Percentiles rank a stretch among this genome's conserved stretches.
These are phyloP conservation scores for Acanthopagrus latus DNA, from an alignment of 2,797 vertebrate genomes.

Conservation along the genomic window DNA sequence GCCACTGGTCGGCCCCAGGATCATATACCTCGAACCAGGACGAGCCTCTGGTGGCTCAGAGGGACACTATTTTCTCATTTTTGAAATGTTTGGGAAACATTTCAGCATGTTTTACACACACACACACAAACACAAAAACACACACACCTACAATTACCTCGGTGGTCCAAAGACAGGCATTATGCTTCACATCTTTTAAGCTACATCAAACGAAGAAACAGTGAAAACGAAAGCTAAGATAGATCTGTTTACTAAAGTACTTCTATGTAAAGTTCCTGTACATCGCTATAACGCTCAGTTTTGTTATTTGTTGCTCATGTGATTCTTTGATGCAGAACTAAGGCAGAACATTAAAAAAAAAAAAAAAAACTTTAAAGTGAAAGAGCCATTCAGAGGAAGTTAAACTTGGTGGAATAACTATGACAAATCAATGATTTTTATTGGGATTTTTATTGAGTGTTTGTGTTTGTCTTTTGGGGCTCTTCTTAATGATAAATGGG, in stretches of 20 bases:
- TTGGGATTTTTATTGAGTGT: constrained; percentile 78
- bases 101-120: constrained; percentile 81
- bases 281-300: constrained; percentile 73
- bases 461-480: constrained; percentile 74
- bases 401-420: constrained; percentile 62
- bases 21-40: constrained; percentile 84
- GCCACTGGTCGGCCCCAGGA: constrained; percentile 75
- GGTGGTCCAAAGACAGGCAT: constrained; percentile 85
- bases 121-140: constrained; percentile 56
- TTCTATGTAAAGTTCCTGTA: constrained; percentile 75
- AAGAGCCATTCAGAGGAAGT: constrained; percentile 77
- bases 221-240: constrained; percentile 69
- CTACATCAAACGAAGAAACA: constrained; percentile 75
- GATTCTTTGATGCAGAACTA: constrained; percentile 78
- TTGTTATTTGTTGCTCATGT: constrained; percentile 79
- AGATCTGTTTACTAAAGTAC: constrained; percentile 71
- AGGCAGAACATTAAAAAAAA: constrained; percentile 52
- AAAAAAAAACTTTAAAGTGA: constrained; percentile 52
- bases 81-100: constrained; percentile 76
- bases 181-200: constrained; percentile 80
- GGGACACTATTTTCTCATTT: constrained; percentile 75
- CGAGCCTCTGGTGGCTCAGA: constrained; percentile 65
- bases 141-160: constrained; percentile 84
- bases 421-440: constrained; percentile 79
- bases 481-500: constrained; percentile 69